Base-by-base conservation (phyloP, 1,140 invertebrate species). In the Rhyacophila brunnea region DNA sequence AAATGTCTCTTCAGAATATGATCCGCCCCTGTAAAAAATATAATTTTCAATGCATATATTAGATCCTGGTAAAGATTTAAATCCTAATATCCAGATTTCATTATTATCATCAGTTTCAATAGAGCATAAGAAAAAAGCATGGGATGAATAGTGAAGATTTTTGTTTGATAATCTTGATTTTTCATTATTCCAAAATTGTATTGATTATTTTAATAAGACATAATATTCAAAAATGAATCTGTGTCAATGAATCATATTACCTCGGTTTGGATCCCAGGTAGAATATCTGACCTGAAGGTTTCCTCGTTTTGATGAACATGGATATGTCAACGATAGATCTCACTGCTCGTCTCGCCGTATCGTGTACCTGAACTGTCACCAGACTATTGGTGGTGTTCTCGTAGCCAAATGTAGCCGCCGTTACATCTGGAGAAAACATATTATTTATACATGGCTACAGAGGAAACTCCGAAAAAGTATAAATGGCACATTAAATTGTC, bases 291-390 rank as follows among this genome's bases (percentile, higher is more conserved):
- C 94, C 93, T 2, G 83, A 80, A 2, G 84, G 78, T 71, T 95
- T 86, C 38, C 93, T 80, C 0, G 95, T 97, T 23, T 91, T 80
- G 42, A 96, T 86, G 71, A 97, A 94, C 87, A 98, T 93, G 1
- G 92, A 95, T 36, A 97, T 88, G 70, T 96, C 91, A 19, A 95
- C 84, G 42, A 91, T 87, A 20, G 83, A 86, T 51, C 87, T 81
- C 34, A 95, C 87, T 0, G 85, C 83, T 20, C 84, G 74, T 18
- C 86, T 82, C 1, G 89, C 86, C 32, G 78, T 71, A 58, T 86
- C 84, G 0, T 81, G 78, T 13, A 92, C 88, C 35, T 75, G 77
- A 9, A 94, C 91, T 11, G 90, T 90, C 56, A 89, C 81, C n/a
- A 80, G 77, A 60, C 88, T 87, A 66, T 83, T 81, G 0, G 78